Base-by-base conservation (phyloP, 2,797 vertebrate genomes). In the Cetoscarus ocellatus region DNA sequence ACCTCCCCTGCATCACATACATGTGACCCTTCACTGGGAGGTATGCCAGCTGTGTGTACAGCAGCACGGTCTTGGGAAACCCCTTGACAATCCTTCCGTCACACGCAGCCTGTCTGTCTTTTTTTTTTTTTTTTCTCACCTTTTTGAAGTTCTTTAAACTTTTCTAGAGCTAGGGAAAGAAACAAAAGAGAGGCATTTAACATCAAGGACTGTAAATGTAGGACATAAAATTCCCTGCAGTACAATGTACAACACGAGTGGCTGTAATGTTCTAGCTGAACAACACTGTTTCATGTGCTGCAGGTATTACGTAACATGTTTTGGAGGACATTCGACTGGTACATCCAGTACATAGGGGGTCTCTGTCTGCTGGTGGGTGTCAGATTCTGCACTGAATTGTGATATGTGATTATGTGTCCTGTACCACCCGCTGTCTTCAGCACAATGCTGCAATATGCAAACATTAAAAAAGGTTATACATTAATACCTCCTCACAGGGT, bases 341-440 rank as follows among this genome's bases (percentile, higher is more conserved):
- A 83, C 73, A 73, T 76, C 61, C 73, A 80, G 82, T 78, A 56
- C 77, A 70, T 75, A 19, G 70, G 73, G 51, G 61, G 71, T 67
- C 73, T 75, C 48, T 67, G 60, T 78, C 64, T 79, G 80, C 75
- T 79, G 10, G 54, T 48, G 77, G 84, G 89, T 88, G 89, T 90
- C 79, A 88, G 70, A 92, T 91, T 93, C 85, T 82, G 65, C 86
- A 87, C 67, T 65, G 60, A 81, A 70, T 75, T 81, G 86, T 84
- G 84, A 84, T 47, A 79, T 78, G 76, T 83, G 74, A 83, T 90
- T 81, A 79, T 83, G 56, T 78, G 75, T 75, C 61, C 75, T 61
- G 49, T 73, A 80, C 81, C 69, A 67, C 78, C 79, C 17, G 43
- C 67, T 59, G 62, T 61, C 38, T 72, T 49, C 60, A 14, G 56